Evolutionary conservation across 2,888 invertebrate genomes (phyloP).

Genomic region (Ormia ochracea): DNA sequence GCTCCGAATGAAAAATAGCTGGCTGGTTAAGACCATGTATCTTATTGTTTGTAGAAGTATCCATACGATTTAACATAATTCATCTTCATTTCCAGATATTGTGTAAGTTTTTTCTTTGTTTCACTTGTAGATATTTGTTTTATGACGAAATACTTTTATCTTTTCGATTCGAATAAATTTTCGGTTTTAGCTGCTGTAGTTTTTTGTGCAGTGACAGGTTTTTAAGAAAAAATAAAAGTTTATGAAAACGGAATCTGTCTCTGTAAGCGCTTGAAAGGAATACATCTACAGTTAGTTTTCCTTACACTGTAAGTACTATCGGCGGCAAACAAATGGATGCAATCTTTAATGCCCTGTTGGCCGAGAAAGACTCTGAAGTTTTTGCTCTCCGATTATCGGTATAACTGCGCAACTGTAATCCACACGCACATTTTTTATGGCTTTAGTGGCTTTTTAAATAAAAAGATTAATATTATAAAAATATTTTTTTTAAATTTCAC

Average conservation of each 20-base stretch:
- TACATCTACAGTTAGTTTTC: too few species aligned
- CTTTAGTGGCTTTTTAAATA: too few species aligned
- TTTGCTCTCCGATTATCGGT: too few species aligned
- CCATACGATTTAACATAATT: slow-evolving; percentile 18
- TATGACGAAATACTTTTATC: not conserved
- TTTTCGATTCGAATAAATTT: not conserved
- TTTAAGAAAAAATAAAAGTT: slow-evolving; percentile 16
- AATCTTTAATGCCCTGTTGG: too few species aligned
- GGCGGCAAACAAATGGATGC: not conserved
- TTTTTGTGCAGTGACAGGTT: slow-evolving; percentile 13
- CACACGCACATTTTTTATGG: too few species aligned
- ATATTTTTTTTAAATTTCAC: too few species aligned
- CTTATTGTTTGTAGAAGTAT: slow-evolving; percentile 13
- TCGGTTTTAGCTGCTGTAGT: not conserved
- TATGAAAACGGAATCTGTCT: not conserved
- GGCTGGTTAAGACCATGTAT: not conserved
- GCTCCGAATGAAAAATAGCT: not conserved
- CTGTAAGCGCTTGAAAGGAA: too few species aligned
- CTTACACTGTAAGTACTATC: too few species aligned
- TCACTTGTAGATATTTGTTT: too few species aligned
- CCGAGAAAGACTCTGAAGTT: too few species aligned
- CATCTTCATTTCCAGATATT: slow-evolving; percentile 49
- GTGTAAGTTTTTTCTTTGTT: slow-evolving; percentile 25
- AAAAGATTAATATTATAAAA: too few species aligned
- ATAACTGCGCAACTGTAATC: too few species aligned